These are phyloP conservation scores for Sebastolobus alascanus DNA, from an alignment of 2,797 vertebrate species.

Conservation along the genomic window DNA sequence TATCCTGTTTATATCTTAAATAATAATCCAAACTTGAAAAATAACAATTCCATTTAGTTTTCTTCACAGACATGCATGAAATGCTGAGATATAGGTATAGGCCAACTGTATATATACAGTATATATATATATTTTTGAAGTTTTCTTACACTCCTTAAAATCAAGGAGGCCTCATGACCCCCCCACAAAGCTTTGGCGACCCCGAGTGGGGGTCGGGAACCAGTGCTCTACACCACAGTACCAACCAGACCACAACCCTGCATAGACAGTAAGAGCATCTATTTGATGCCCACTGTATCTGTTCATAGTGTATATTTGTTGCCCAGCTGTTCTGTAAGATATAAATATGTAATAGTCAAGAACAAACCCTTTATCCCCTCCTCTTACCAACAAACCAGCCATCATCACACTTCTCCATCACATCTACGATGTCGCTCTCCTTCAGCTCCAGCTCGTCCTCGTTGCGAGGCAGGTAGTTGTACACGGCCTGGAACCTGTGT, in stretches of 20 bases:
- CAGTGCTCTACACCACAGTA: not conserved
- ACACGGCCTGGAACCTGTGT: slow-evolving; percentile 94
- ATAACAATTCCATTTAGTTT: too few species aligned
- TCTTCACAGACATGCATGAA: too few species aligned
- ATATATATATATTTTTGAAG: too few species aligned
- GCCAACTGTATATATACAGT: too few species aligned
- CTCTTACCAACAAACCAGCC: slow-evolving; percentile 98
- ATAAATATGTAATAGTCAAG: not conserved
- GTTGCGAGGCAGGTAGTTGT: slow-evolving; percentile 96
- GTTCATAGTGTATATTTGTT: not conserved
- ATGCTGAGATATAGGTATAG: too few species aligned
- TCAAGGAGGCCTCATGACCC: too few species aligned
- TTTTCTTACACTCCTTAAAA: too few species aligned
- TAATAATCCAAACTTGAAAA: too few species aligned
- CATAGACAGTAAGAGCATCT: not conserved
- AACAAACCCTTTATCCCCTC: not conserved
- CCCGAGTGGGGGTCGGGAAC: too few species aligned
- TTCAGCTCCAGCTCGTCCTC: slow-evolving; percentile 98
- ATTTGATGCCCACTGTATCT: not conserved
- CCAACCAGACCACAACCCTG: not conserved
- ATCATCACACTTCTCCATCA: slow-evolving; percentile 99
- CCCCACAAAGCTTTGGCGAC: too few species aligned
- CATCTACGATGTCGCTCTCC: slow-evolving; percentile 96
- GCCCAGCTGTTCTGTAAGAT: not conserved
- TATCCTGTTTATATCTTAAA: too few species aligned